Conservation (phyloP, 2,797 vertebrate species). For the Cheirogaleus major region DNA sequence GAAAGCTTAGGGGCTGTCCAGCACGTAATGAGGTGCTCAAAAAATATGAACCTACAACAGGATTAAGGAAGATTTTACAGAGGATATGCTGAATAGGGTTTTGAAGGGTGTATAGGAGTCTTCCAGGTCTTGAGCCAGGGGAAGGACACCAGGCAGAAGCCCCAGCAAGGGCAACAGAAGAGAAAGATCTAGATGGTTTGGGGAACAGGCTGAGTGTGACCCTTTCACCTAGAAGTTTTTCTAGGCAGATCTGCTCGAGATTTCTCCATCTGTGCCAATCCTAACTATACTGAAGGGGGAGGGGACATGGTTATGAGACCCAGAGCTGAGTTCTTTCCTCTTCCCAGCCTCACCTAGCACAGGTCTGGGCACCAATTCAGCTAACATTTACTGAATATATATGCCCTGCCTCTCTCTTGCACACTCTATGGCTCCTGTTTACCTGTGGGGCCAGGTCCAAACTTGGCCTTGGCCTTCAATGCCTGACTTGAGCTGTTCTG, state of each 20-base stretch:
- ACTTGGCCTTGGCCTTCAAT: background rate
- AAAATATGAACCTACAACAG: background rate
- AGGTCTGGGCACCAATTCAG: background rate
- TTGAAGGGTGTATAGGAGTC: constrained; percentile 1
- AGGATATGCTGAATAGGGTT: background rate
- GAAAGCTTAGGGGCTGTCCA: background rate
- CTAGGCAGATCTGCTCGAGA: background rate
- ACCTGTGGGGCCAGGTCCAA: background rate
- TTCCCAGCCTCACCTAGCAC: background rate
- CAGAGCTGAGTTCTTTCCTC: background rate
- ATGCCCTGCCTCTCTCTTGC: background rate
- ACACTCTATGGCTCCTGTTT: background rate
- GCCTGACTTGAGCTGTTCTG: background rate
- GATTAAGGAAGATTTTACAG: constrained; percentile 9
- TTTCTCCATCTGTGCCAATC: background rate
- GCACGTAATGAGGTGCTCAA: background rate
- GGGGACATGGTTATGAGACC: background rate
- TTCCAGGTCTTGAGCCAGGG: background rate
- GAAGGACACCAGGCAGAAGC: background rate
- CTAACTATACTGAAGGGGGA: background rate
- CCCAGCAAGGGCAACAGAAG: background rate
- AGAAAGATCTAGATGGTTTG: constrained; percentile 10
- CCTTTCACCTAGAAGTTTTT: background rate
- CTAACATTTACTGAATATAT: background rate
- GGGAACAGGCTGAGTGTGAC: background rate